Evolutionary conservation across 1,140 invertebrate genomes (phyloP).

Genomic region (Leucophenga varia): DNA sequence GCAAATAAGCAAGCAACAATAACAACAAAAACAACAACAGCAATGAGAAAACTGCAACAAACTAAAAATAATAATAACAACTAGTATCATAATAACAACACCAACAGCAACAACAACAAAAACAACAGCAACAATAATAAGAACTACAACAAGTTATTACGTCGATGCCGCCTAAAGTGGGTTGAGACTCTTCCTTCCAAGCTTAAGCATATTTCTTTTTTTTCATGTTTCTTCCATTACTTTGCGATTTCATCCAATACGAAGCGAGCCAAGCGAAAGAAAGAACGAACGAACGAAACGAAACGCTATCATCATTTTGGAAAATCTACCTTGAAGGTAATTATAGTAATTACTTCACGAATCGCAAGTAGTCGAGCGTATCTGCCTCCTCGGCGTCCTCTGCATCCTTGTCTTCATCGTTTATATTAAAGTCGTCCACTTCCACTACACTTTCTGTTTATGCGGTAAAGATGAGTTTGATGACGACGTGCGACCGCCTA

Average conservation of each 20-base stretch:
- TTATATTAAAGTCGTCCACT: too few species aligned
- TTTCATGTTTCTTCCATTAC: too few species aligned
- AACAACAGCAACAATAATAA: conserved; percentile 48
- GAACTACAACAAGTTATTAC: too few species aligned
- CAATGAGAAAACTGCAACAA: neutral
- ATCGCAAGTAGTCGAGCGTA: conserved; percentile 53
- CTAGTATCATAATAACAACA: conserved; percentile 1
- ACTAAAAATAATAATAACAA: too few species aligned
- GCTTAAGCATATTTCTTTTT: too few species aligned
- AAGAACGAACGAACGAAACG: too few species aligned
- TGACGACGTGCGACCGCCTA: conserved; percentile 55
- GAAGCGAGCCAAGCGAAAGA: too few species aligned
- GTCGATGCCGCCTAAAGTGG: too few species aligned
- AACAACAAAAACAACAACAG: neutral
- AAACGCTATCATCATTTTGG: conserved; percentile 53
- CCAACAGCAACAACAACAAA: conserved; percentile 41
- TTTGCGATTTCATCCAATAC: too few species aligned
- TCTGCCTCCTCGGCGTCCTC: conserved; percentile 22
- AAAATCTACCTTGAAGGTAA: conserved; percentile 57
- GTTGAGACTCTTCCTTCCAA: too few species aligned
- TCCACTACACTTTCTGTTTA: too few species aligned
- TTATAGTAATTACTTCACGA: conserved; percentile 57
- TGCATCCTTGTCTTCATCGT: too few species aligned
- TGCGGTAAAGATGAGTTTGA: conserved; percentile 21
- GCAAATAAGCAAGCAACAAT: neutral